Evolutionary conservation across 2,888 invertebrate species (phyloP), one percentile per base, ranked within the genome.

Genomic region (Stegophylla sp.): DNA sequence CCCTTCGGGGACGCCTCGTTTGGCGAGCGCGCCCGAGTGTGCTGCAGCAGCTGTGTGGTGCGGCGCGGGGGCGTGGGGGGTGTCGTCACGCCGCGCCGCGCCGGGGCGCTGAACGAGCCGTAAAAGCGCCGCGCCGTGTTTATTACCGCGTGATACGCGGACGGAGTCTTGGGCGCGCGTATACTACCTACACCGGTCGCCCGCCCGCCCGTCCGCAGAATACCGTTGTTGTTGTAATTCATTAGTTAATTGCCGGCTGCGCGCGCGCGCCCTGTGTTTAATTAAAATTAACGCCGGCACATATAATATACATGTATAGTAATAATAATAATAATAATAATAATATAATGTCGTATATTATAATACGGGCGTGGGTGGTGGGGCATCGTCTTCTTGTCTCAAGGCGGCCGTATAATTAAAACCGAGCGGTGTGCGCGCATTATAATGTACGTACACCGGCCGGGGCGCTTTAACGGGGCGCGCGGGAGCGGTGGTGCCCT

Each of bases 191-290:
- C 51, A 7, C 5, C 51, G n/a, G 43, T 41, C n/a, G 12, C 20
- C 43, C 43, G 5, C 3, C 12, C 12, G 9, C 5, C 61, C 67
- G 7, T 34, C 4, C 34, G 45, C 10, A 28, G 20, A 4, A 10
- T 1, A n/a, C 28, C 23, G 48, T n/a, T n/a, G n/a, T n/a, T n/a
- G n/a, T n/a, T 34, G 69, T 79, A 69, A 79, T 79, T 79, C 79
- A 79, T 79, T 71, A 79, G 79, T 79, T 79, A 71, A 79, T 71
- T 79, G 71, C 69, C 79, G 71, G 48, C 59, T 41, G 45, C 45
- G 71, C 71, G 51, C 71, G 20, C 48, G 45, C 45, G 71, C 71
- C 41, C 71, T 20, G 34, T 20, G 71, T 79, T 79, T 79, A 79
- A 79, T 79, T 79, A 79, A 71, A 79, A 79, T 63, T 71, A 79